phyloP scores from a whole-genome alignment of 1,140 invertebrate genomes.

The Drosophila mauritiana region DNA sequence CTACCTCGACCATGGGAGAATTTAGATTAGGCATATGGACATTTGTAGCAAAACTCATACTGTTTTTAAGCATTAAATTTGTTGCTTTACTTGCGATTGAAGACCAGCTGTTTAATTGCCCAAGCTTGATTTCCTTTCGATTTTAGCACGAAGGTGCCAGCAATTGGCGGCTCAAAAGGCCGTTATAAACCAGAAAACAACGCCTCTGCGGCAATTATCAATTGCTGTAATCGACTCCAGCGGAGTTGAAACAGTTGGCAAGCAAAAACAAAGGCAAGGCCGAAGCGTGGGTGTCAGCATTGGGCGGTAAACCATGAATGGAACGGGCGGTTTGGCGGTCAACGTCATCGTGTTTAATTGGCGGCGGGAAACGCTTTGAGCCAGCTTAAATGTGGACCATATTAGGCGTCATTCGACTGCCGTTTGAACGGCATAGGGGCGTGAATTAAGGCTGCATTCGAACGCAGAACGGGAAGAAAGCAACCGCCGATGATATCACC shows the following conservation, averaged over 20 bases:
- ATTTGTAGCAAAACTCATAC: neutral
- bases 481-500: conserved; percentile 34
- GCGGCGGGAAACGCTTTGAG: conserved; percentile 40
- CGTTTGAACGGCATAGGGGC: conserved; percentile 58
- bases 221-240: conserved; percentile 31
- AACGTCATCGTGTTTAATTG: conserved; percentile 69
- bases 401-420: conserved; percentile 63
- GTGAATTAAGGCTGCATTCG: conserved; percentile 71
- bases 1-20: too few relatives aligned
- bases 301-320: conserved; percentile 28
- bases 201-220: conserved; percentile 45
- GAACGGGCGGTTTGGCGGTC: conserved; percentile 54
- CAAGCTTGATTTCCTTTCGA: conserved; percentile 27
- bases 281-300: conserved; percentile 33
- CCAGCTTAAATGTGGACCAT: conserved; percentile 53
- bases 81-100: conserved; percentile 6
- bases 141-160: conserved; percentile 24
- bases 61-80: neutral
- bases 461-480: conserved; percentile 23
- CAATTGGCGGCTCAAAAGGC: conserved; percentile 16
- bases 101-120: conserved; percentile 13
- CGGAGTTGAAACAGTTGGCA: conserved; percentile 25
- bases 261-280: conserved; percentile 29
- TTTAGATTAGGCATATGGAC: too few relatives aligned
- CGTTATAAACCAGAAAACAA: conserved; percentile 20